Conservation (phyloP, 2,797 vertebrate genomes). For the Mormyrops boulengeri region DNA sequence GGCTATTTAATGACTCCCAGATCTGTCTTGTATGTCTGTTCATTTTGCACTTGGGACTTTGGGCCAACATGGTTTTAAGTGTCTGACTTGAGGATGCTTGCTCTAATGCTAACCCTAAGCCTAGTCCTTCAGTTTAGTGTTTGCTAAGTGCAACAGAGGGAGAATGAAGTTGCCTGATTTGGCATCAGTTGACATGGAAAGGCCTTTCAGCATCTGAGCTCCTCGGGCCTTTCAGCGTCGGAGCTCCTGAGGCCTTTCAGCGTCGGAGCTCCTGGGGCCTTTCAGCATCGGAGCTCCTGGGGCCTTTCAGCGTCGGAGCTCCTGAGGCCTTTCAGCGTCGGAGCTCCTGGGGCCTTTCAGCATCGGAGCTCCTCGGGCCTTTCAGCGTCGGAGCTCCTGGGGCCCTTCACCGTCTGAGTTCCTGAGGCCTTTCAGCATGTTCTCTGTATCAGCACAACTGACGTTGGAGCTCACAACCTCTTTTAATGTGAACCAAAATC, state of each 20-base stretch:
- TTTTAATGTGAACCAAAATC: not conserved
- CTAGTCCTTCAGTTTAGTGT: not conserved
- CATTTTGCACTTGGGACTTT: not conserved
- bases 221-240: not conserved
- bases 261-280: not conserved
- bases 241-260: not conserved
- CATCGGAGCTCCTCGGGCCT: not conserved
- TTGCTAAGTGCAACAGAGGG: not conserved
- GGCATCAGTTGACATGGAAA: not conserved
- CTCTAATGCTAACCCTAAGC: not conserved
- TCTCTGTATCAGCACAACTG: not conserved
- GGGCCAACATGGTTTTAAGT: not conserved
- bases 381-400: not conserved
- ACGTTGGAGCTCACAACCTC: not conserved
- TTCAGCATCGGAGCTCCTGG: not conserved
- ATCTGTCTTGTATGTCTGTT: not conserved
- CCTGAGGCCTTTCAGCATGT: not conserved
- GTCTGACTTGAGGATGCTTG: not conserved
- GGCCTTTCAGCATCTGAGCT: not conserved
- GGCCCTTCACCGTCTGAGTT: too few relatives aligned
- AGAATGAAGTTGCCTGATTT: not conserved
- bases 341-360: too few relatives aligned
- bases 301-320: not conserved
- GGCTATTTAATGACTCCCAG: not conserved
- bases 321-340: not conserved